Evolutionary conservation across 2,797 vertebrate species (phyloP).

Genomic region (Allobates femoralis): DNA sequence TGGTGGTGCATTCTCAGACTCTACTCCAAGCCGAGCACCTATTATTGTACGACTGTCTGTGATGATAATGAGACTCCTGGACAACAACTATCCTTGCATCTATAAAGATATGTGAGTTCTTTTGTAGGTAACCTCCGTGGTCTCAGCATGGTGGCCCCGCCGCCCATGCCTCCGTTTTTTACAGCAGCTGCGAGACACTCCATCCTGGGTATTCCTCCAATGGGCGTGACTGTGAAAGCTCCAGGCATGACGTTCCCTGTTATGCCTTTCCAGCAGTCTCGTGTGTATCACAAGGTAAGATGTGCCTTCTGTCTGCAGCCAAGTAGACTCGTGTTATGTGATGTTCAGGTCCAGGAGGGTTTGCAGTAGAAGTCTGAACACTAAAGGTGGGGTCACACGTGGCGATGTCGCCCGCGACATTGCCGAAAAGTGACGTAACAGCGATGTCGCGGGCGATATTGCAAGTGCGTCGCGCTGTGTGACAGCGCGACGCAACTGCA

Average conservation of each 20-base stretch:
- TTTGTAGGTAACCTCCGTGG: conserved; percentile 83
- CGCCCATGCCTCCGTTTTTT: conserved; percentile 88
- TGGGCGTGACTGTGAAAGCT: conserved; percentile 88
- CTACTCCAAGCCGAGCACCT: too few species aligned
- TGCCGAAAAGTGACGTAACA: too few species aligned
- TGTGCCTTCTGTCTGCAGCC: not conserved
- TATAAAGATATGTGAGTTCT: not conserved
- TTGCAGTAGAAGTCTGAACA: not conserved
- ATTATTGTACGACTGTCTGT: too few species aligned
- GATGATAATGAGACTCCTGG: too few species aligned
- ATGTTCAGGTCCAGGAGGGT: not conserved
- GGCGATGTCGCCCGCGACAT: too few species aligned
- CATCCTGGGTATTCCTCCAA: conserved; percentile 90
- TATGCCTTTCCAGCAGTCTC: conserved; percentile 80
- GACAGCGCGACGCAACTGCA: too few species aligned
- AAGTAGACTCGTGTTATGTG: not conserved
- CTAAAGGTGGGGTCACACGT: not conserved
- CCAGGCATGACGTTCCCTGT: conserved; percentile 82
- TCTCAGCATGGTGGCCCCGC: conserved; percentile 83
- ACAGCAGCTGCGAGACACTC: conserved; percentile 86
- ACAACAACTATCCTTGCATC: too few species aligned
- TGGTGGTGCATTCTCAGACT: too few species aligned
- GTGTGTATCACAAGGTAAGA: conserved; percentile 83
- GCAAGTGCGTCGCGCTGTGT: too few species aligned
- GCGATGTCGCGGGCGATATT: too few species aligned